Base-by-base conservation (phyloP, 2,888 invertebrate species). In the Choristoneura rosaceana region DNA sequence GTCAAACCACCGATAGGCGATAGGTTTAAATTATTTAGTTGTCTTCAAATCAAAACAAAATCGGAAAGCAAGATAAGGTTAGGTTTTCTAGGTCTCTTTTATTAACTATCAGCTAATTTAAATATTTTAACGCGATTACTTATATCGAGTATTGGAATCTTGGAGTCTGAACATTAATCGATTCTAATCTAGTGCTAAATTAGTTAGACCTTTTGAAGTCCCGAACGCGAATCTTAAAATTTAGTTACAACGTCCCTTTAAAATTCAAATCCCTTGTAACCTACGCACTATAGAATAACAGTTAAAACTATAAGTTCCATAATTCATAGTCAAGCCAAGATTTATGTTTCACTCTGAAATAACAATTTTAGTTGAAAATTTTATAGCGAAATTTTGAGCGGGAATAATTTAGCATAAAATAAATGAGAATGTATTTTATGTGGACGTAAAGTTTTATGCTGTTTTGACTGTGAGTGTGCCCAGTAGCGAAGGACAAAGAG, bases 401-500 rank as follows among this genome's bases (percentile, higher is more conserved):
- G 34, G 63, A 71, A 74, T 64, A 74, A 69, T 73, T 73, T 73
- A 73, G 63, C 73, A 64, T 73, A 73, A 73, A 69, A 60, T 73
- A 73, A 73, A 73, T 73, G 73, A 73, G 62, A 74, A 74, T 71
- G 70, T 70, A 73, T 75, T 75, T 75, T 76, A 77, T 76, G 74
- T 83, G 80, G 84, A 79, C 82, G 81, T 81, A 81, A 88, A 87
- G 82, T 85, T 86, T 83, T 80, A 79, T 79, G 80, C 80, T 77
- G 81, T 86, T 87, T 88, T 90, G 87, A 88, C 88, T 77, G 78
- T 70, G 81, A 84, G 78, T 81, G 80, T 74, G 86, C 82, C 84
- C 87, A 92, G 93, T 92, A 90, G 90, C 92, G 87, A 89, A 88
- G 90, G 90, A 90, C 90, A 89, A 69, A 86, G 85, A 86, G 87